A percentile compares a stretch with the other conserved stretches of the same genome.
Conservation (phyloP, 2,797 vertebrate species). For the Tadarida brasiliensis region DNA sequence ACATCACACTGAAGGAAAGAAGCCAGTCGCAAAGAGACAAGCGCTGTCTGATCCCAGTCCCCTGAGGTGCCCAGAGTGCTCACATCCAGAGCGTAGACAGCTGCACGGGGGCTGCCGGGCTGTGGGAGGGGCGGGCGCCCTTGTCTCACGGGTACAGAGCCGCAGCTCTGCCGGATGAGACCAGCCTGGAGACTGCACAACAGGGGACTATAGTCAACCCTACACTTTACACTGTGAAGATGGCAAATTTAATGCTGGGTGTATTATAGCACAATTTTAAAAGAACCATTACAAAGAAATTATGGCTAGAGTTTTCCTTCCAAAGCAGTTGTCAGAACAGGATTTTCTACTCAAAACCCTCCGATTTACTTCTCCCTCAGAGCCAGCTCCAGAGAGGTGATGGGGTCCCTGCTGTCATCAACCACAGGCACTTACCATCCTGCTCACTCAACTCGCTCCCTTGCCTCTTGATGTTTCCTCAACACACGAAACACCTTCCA, state of each 20-base stretch:
- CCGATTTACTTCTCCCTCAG: neutral
- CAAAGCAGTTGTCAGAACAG: neutral
- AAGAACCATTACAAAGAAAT: neutral
- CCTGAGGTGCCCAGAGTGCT: neutral
- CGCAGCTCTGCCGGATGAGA: neutral
- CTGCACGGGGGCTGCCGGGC: neutral
- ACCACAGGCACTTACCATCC: rapidly evolving
- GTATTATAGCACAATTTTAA: neutral
- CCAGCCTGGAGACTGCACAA: neutral
- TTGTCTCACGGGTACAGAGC: neutral
- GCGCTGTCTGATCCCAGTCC: neutral
- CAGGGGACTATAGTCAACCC: neutral
- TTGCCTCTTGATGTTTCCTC: neutral
- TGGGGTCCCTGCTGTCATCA: too few species aligned
- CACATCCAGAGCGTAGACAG: neutral
- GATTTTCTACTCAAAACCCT: neutral
- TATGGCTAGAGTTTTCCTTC: neutral
- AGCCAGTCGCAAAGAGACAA: neutral
- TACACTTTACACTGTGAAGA: neutral
- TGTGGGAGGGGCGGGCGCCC: neutral
- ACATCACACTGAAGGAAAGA: neutral
- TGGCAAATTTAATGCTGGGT: neutral
- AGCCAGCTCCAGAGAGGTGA: neutral
- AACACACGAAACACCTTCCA: rapidly evolving
- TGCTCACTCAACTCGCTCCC: rapidly evolving